Percentiles rank a stretch among this genome's conserved stretches.
Conservation (phyloP, 1,140 invertebrate species). For the Hesperophylax magnus region DNA sequence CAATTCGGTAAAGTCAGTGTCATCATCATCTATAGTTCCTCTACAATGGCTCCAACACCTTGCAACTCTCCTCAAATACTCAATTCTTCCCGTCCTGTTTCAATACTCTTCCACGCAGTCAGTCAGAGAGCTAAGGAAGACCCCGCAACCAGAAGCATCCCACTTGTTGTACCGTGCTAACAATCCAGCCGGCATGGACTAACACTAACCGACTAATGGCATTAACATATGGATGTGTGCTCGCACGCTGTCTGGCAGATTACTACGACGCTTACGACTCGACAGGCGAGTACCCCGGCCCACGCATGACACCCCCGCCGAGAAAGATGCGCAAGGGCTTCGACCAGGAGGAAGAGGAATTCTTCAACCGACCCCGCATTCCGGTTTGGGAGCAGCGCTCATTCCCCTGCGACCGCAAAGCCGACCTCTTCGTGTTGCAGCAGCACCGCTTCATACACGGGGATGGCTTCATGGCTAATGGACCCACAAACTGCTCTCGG, state of each 20-base stretch:
- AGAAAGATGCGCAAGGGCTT: conserved; percentile 60
- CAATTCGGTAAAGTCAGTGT: no score
- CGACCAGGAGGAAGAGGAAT: conserved; percentile 65
- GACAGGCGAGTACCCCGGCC: conserved; percentile 40
- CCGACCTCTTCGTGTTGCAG: conserved; percentile 78
- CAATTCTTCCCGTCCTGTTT: no score
- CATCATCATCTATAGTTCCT: no score
- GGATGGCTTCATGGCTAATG: conserved; percentile 64
- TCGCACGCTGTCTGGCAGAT: conserved; percentile 48
- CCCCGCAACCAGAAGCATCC: conserved; percentile 12
- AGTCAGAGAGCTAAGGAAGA: background rate
- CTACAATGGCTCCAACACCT: no score
- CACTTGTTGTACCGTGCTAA: conserved; percentile 58
- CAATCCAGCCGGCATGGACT: conserved; percentile 55
- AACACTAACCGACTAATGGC: conserved; percentile 43
- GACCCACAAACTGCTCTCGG: conserved; percentile 60
- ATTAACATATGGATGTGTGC: conserved; percentile 32
- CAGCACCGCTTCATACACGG: conserved; percentile 71
- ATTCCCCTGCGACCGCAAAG: conserved; percentile 76
- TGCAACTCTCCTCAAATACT: no score
- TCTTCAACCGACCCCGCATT: conserved; percentile 64
- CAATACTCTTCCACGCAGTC: background rate
- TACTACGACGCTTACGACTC: conserved; percentile 57
- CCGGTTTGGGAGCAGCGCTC: conserved; percentile 61
- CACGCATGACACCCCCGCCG: conserved; percentile 59